These are phyloP conservation scores for Drosophila arawakana DNA, from an alignment of 1,140 invertebrate genomes.

Conservation along the genomic window DNA sequence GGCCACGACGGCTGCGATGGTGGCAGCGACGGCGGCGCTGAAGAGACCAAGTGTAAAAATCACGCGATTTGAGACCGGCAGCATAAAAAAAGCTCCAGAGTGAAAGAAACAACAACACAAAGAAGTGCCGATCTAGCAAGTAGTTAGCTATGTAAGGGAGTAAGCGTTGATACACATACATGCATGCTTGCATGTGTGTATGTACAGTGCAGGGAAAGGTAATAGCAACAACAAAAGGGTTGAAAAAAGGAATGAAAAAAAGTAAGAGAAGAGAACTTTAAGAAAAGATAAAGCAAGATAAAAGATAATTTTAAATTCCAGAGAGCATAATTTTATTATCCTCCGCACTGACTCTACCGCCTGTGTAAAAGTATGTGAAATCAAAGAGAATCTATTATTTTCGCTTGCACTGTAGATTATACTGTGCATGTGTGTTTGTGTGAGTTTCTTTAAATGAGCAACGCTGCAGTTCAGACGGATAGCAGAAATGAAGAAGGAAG, in stretches of 20 bases:
- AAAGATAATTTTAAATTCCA: neutral
- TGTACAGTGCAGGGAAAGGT: neutral
- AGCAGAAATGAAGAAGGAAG: neutral
- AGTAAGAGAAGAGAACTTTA: too few relatives aligned
- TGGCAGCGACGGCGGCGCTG: slow-evolving; percentile 35
- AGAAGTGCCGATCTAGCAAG: slow-evolving; percentile 69
- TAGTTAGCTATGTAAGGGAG: slow-evolving; percentile 40
- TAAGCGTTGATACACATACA: slow-evolving; percentile 10
- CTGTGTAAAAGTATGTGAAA: too few relatives aligned
- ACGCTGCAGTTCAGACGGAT: slow-evolving; percentile 7
- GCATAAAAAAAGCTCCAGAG: slow-evolving; percentile 56
- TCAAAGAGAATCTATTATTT: too few relatives aligned
- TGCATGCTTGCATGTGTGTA: neutral
- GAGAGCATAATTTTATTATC: too few relatives aligned
- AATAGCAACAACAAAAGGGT: neutral
- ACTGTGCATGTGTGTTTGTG: neutral
- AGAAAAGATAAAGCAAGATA: neutral
- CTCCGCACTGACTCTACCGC: too few relatives aligned
- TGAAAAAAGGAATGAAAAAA: too few relatives aligned
- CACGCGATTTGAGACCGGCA: slow-evolving; percentile 74
- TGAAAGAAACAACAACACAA: slow-evolving; percentile 32
- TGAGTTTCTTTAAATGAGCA: slow-evolving; percentile 4
- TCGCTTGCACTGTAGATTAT: too few relatives aligned
- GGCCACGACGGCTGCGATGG: slow-evolving; percentile 17
- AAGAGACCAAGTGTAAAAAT: slow-evolving; percentile 60